Conservation (phyloP, 2,888 invertebrate species). For the Lepidocyrtoides sp. region DNA sequence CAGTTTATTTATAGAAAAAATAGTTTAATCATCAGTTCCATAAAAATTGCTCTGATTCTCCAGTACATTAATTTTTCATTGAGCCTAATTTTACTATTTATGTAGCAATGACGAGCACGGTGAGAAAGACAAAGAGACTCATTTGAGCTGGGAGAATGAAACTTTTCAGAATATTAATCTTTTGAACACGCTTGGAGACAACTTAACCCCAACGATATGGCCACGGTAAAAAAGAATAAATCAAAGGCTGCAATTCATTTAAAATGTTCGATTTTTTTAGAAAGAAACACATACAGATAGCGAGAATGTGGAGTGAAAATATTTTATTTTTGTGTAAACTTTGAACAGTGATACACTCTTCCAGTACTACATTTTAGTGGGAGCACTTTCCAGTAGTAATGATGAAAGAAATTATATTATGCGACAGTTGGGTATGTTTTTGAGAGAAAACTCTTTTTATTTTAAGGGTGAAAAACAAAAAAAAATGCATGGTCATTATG, state of each 20-base stretch:
- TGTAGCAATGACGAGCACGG: neutral
- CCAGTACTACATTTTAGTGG: constrained; percentile 80
- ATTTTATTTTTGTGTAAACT: too few species aligned
- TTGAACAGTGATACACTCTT: constrained; percentile 83
- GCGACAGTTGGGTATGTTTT: constrained; percentile 76
- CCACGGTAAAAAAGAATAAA: constrained; percentile 68
- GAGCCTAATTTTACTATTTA: neutral
- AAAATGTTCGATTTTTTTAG: too few species aligned
- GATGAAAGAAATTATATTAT: constrained; percentile 81
- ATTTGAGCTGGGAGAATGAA: constrained; percentile 80
- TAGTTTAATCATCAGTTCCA: too few species aligned
- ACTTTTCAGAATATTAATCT: constrained; percentile 81
- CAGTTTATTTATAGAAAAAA: too few species aligned
- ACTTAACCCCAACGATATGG: constrained; percentile 79
- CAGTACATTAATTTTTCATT: too few species aligned
- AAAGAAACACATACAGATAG: too few species aligned
- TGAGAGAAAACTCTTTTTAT: too few species aligned
- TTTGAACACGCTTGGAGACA: constrained; percentile 68
- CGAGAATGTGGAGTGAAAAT: too few species aligned
- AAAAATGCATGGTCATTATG: too few species aligned
- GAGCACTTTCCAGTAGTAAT: constrained; percentile 79
- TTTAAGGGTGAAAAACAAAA: too few species aligned
- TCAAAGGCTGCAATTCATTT: too few species aligned
- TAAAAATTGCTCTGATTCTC: too few species aligned
- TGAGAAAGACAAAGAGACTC: constrained; percentile 56